phyloP scores from a whole-genome alignment of 2,888 invertebrate genomes.

The Lasioglossum lativentre region DNA sequence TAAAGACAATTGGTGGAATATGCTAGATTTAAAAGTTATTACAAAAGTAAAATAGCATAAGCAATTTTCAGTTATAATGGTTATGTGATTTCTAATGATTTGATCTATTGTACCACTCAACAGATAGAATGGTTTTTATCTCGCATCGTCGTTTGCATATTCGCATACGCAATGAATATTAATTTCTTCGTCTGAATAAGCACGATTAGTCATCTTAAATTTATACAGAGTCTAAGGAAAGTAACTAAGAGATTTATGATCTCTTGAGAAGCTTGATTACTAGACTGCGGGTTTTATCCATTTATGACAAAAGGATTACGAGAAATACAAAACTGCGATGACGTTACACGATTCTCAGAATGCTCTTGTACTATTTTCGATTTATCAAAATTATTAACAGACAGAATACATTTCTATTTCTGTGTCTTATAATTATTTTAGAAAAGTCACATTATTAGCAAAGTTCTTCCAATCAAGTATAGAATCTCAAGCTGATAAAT shows the following conservation, averaged over 20 bases:
- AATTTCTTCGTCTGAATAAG: conserved; percentile 14
- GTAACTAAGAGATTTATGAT: conserved; percentile 5
- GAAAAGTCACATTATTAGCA: too few species aligned
- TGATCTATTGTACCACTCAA: not conserved
- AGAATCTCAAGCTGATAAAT: too few species aligned
- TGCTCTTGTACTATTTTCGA: too few species aligned
- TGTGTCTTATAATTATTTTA: too few species aligned
- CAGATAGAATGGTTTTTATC: not conserved
- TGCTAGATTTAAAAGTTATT: not conserved
- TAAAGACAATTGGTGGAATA: not conserved
- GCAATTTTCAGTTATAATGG: not conserved
- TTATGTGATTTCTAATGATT: not conserved
- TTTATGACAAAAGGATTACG: not conserved
- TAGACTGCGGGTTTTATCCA: not conserved
- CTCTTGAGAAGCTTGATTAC: not conserved
- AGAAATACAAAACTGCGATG: not conserved
- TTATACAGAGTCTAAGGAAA: conserved; percentile 6
- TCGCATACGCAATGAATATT: not conserved
- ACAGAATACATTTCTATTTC: too few species aligned
- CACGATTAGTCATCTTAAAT: conserved; percentile 6
- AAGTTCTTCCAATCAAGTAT: too few species aligned
- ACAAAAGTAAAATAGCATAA: not conserved
- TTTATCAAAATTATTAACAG: too few species aligned
- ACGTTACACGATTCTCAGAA: too few species aligned
- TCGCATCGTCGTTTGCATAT: not conserved